Evolutionary conservation across 37 sponge, comb jelly and placozoan species (phyloP).

Genomic region (Eunapius fragilis): DNA sequence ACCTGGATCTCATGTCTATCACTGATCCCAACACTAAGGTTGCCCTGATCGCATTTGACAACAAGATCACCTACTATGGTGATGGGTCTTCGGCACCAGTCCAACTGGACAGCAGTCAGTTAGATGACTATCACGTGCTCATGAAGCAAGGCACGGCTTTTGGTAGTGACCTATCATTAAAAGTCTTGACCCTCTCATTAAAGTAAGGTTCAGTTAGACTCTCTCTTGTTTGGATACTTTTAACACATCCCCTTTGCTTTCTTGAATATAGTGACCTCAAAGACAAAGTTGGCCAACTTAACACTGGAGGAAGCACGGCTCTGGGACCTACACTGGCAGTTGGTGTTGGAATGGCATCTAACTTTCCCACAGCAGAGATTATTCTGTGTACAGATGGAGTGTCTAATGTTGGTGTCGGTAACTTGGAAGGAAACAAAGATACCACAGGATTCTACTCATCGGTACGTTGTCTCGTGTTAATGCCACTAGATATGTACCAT

Average conservation of each 20-base stretch:
- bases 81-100: conserved; percentile 45
- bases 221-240: background rate
- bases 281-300: conserved; percentile 37
- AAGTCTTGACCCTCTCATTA: background rate
- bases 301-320: conserved; percentile 83
- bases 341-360: conserved; percentile 76
- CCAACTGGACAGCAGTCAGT: conserved; percentile 42
- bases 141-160: conserved; percentile 67
- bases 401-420: conserved; percentile 88
- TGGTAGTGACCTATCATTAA: conserved; percentile 69
- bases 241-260: background rate
- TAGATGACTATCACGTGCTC: conserved; percentile 67
- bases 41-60: conserved; percentile 71
- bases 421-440: conserved; percentile 38
- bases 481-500: background rate
- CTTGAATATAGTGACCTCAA: conserved; percentile 82
- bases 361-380: conserved; percentile 80
- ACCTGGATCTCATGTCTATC: conserved; percentile 74
- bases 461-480: conserved; percentile 27
- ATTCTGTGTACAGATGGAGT: conserved; percentile 94
- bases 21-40: conserved; percentile 70
- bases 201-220: background rate
- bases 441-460: conserved; percentile 65
- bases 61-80: conserved; percentile 75
- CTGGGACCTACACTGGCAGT: conserved; percentile 90